Evolutionary conservation across 2,113 vertebrate genomes (phyloP), one percentile per base, ranked within the genome.

Genomic region (Pygoscelis adeliae): DNA sequence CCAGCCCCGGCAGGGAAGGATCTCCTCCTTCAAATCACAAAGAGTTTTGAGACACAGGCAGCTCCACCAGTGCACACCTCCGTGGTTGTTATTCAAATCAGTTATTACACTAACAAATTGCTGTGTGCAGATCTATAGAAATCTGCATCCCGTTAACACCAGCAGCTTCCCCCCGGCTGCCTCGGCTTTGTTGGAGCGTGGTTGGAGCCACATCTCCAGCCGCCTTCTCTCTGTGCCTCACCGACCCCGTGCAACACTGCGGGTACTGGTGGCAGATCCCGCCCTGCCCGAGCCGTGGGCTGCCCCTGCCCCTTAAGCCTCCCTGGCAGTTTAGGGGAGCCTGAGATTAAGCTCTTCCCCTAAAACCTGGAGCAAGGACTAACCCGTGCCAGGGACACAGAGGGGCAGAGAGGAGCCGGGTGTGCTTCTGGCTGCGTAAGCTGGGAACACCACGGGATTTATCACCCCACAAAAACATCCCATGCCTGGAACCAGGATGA

Each of bases 101-200:
- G 36, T 27, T 15, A 77, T 76, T 40, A 49, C 13, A 19, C 44
- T 71, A 58, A 53, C 50, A 85, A n/a, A 85, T 81, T 8, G 42
- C 74, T 25, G 26, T 3, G 21, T 29, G 66, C 47, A 18, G 30
- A 30, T 49, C 65, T 38, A 16, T 6, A 15, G 80, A 38, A 46
- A 81, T 29, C 63, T 26, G 69, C 56, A 71, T 53, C 50, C 44
- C 4, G 0, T 22, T 65, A 53, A 8, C 38, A 32, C 0, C 36
- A 44, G 23, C 63, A 66, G 69, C 80, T 71, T 70, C 44, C 44
- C 42, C 34, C 26, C 1, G 3, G n/a, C 53, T 49, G 56, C 59
- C 46, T 53, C 5, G 1, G 40, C 61, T 40, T 18, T 27, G 36
- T 4, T 8, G 55, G 47, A 44, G 5, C 0, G 2, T 2, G 29